These are phyloP conservation scores for Beroe ovata DNA, from an alignment of 37 sponge, comb jelly and placozoan species.

Conservation along the genomic window DNA sequence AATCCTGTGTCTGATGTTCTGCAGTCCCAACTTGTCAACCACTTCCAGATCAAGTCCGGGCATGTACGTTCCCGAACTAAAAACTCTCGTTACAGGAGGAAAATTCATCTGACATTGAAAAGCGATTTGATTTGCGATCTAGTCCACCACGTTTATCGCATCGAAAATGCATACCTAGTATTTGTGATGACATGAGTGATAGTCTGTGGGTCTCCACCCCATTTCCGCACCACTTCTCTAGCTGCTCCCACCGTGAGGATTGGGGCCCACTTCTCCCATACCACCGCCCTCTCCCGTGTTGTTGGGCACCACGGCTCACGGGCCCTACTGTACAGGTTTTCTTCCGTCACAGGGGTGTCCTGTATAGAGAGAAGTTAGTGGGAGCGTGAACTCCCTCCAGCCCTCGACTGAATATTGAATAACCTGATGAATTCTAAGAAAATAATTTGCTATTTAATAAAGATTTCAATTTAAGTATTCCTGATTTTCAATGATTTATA, in stretches of 20 bases:
- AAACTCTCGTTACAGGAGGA: too few relatives aligned
- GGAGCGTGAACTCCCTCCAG: neutral
- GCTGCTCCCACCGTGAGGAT: constrained; percentile 48
- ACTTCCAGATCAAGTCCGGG: constrained; percentile 55
- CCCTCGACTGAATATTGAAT: too few relatives aligned
- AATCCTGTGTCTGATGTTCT: constrained; percentile 62
- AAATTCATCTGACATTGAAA: too few relatives aligned
- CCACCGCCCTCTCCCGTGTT: constrained; percentile 13
- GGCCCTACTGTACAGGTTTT: constrained; percentile 45
- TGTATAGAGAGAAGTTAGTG: neutral
- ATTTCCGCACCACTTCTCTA: constrained; percentile 27
- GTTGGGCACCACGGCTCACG: constrained; percentile 53
- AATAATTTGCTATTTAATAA: too few relatives aligned
- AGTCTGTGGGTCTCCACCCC: constrained; percentile 56
- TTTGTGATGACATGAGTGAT: constrained; percentile 63
- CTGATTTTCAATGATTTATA: too few relatives aligned
- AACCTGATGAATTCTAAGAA: too few relatives aligned
- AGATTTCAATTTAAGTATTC: too few relatives aligned
- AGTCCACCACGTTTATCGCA: too few relatives aligned
- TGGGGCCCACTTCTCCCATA: constrained; percentile 61
- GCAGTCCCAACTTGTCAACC: constrained; percentile 26
- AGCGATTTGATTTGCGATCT: too few relatives aligned
- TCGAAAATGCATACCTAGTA: too few relatives aligned
- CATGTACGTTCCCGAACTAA: constrained; percentile 66
- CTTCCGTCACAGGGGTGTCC: constrained; percentile 8